These are phyloP conservation scores for Paradisaea rubra DNA, from an alignment of 2,113 vertebrate species.

Conservation along the genomic window DNA sequence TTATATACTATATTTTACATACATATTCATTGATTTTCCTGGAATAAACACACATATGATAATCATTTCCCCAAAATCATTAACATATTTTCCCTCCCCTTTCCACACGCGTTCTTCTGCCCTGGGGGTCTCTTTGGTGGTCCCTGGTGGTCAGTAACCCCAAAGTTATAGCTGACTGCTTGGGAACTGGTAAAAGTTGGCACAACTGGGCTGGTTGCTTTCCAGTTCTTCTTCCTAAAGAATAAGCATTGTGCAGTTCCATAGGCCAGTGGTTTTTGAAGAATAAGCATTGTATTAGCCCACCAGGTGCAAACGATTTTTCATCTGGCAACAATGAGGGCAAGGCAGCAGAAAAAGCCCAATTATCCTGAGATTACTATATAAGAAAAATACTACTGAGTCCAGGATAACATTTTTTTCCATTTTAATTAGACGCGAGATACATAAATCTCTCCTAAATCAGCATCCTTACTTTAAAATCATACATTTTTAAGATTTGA, in stretches of 20 bases:
- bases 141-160: background rate
- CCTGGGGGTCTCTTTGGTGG: background rate
- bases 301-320: background rate
- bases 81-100: background rate
- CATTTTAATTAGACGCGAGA: background rate
- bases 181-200: background rate
- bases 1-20: background rate
- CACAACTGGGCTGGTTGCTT: background rate
- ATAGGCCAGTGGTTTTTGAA: background rate
- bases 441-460: background rate
- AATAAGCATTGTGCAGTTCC: background rate
- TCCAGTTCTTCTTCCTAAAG: background rate
- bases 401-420: background rate
- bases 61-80: background rate
- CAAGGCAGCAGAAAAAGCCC: background rate
- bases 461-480: background rate
- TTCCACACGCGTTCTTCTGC: accelerated
- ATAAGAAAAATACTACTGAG: background rate
- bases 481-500: background rate
- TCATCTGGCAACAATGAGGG: background rate
- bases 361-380: background rate
- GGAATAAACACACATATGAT: background rate
- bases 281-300: background rate
- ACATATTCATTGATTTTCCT: background rate
- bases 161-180: background rate